These are phyloP conservation scores for Pangasius mekongensis DNA, from an alignment of 2,797 vertebrate genomes.

Conservation along the genomic window DNA sequence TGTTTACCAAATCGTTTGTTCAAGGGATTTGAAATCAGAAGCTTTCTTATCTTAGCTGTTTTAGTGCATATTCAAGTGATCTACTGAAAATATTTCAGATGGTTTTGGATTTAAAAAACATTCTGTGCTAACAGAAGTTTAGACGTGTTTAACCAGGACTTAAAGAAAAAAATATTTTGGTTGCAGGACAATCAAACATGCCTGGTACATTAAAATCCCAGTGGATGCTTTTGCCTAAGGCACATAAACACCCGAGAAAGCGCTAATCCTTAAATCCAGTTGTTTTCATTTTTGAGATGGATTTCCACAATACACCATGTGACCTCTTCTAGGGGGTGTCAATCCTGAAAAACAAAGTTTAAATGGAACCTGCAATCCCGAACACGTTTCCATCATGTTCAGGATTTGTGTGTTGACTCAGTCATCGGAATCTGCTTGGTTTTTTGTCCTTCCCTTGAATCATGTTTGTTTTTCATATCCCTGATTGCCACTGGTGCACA, in stretches of 20 bases:
- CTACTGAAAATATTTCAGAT: neutral
- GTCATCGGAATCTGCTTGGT: slow-evolving; percentile 7
- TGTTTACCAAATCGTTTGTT: too few species aligned
- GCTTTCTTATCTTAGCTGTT: neutral
- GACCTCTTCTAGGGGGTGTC: neutral
- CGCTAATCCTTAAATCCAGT: neutral
- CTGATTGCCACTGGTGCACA: neutral
- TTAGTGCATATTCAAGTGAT: neutral
- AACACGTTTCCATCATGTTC: slow-evolving; percentile 13
- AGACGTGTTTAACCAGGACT: neutral
- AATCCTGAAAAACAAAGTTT: neutral
- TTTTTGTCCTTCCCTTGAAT: neutral
- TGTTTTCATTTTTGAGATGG: neutral
- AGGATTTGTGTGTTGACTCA: slow-evolving; percentile 21
- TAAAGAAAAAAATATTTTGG: neutral
- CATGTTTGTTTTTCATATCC: slow-evolving; percentile 13
- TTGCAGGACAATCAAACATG: neutral
- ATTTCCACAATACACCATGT: neutral
- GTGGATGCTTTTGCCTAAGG: neutral
- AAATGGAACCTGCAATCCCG: slow-evolving; percentile 7
- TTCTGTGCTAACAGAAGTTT: neutral
- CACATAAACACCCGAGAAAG: neutral
- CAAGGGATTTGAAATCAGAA: too few species aligned
- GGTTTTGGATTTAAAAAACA: neutral
- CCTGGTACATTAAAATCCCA: neutral